Conservation (phyloP, 2,888 invertebrate genomes). For the Dicycla oo region DNA sequence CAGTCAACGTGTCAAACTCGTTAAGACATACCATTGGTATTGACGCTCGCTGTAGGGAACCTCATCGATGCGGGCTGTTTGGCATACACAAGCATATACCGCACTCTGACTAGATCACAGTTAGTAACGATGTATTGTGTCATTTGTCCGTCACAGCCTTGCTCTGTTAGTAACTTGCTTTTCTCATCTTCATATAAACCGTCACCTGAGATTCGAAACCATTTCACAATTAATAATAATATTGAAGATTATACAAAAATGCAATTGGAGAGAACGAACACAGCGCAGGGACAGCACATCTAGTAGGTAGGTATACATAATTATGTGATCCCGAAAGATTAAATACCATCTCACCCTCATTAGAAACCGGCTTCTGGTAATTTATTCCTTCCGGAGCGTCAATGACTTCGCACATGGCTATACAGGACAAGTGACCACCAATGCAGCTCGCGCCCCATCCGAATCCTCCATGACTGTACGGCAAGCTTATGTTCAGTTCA, state of each 20-base stretch:
- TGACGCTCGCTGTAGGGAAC: constrained; percentile 77
- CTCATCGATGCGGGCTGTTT: constrained; percentile 85
- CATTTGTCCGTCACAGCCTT: constrained; percentile 87
- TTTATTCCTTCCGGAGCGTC: constrained; percentile 92
- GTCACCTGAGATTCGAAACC: constrained; percentile 73
- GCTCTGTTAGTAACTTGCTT: constrained; percentile 70
- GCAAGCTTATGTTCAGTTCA: constrained; percentile 93
- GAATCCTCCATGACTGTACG: constrained; percentile 93
- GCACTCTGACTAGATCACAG: constrained; percentile 93
- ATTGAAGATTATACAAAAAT: constrained; percentile 12
- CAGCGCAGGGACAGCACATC: too few relatives aligned
- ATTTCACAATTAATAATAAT: background rate
- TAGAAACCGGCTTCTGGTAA: constrained; percentile 85
- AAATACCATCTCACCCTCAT: constrained; percentile 74
- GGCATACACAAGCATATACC: constrained; percentile 94
- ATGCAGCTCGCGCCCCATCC: constrained; percentile 94
- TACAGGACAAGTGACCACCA: constrained; percentile 94
- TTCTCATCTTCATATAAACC: constrained; percentile 77
- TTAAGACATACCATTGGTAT: constrained; percentile 77
- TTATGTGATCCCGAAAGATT: background rate
- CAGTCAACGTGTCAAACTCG: too few relatives aligned
- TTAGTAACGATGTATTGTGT: constrained; percentile 94
- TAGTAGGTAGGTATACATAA: background rate
- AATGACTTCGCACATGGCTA: constrained; percentile 95
- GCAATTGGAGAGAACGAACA: background rate